Percentiles rank a stretch among this genome's conserved stretches.
phyloP scores from a whole-genome alignment of 2,797 vertebrate species.

The Meriones psammophilus region DNA sequence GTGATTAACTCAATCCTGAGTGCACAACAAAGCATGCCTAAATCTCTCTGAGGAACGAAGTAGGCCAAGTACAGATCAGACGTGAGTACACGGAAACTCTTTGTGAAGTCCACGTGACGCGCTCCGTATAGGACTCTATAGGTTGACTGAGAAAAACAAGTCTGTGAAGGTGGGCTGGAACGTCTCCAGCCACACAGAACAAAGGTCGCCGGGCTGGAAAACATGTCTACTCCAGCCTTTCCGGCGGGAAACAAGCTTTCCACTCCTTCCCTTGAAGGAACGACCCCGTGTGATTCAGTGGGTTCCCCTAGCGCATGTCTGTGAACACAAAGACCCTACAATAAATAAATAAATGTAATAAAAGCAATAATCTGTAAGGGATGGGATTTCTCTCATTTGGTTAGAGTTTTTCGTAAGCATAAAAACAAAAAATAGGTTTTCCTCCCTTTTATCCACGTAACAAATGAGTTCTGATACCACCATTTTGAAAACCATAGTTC shows the following conservation, averaged over 20 bases:
- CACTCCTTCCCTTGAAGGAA: too few species aligned
- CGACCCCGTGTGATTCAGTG: too few species aligned
- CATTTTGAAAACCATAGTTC: conserved; percentile 55
- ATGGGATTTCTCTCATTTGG: neutral
- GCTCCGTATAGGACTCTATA: neutral
- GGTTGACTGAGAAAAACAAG: neutral
- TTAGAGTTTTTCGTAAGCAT: neutral
- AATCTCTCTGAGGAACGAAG: neutral
- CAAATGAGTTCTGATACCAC: neutral
- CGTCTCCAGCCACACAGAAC: neutral
- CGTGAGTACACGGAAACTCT: neutral
- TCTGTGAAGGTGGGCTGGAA: neutral
- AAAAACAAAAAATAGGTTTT: neutral
- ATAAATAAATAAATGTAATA: neutral
- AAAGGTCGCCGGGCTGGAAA: neutral
- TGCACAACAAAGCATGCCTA: too few species aligned
- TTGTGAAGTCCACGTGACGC: neutral
- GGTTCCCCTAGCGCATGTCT: too few species aligned
- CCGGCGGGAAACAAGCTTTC: neutral
- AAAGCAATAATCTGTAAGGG: neutral
- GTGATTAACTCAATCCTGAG: neutral
- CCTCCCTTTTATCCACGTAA: conserved; percentile 30
- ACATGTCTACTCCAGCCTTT: neutral
- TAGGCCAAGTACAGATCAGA: neutral
- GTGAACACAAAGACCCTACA: neutral